Percentiles rank a stretch among this genome's conserved stretches.
Evolutionary conservation across 2,113 vertebrate species (phyloP).

Genomic region (Heterochromis multidens): DNA sequence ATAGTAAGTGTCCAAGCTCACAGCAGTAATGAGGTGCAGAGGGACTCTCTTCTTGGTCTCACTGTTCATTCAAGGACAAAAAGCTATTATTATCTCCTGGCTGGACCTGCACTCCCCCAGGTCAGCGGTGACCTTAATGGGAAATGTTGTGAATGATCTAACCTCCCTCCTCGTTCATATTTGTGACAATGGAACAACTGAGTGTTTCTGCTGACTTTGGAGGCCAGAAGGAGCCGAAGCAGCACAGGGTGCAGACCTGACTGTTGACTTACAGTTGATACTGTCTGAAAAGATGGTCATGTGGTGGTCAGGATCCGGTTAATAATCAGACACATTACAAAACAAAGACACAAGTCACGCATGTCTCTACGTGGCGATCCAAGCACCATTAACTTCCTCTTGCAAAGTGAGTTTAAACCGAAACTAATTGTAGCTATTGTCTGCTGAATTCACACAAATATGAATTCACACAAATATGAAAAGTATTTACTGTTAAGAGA

Average conservation of each 20-base stretch:
- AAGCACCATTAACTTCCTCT: background rate
- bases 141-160: conserved; percentile 41
- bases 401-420: background rate
- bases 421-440: background rate
- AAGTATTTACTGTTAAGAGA: background rate
- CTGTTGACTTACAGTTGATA: background rate
- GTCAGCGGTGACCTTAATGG: conserved; percentile 11
- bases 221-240: conserved; percentile 9
- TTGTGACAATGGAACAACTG: conserved; percentile 35
- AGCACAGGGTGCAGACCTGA: background rate
- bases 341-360: background rate
- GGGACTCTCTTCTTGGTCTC: conserved; percentile 16
- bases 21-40: conserved; percentile 21
- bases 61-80: conserved; percentile 18
- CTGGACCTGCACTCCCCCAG: conserved; percentile 12
- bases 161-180: background rate
- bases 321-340: background rate
- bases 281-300: background rate
- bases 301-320: background rate
- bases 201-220: background rate
- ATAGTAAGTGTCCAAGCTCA: background rate
- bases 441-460: background rate
- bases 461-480: background rate
- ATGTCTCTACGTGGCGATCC: background rate
- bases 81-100: conserved; percentile 25